A percentile compares a stretch with the other conserved stretches of the same genome.
phyloP scores from a whole-genome alignment of 2,113 vertebrate species.

The Catharus minimus region DNA sequence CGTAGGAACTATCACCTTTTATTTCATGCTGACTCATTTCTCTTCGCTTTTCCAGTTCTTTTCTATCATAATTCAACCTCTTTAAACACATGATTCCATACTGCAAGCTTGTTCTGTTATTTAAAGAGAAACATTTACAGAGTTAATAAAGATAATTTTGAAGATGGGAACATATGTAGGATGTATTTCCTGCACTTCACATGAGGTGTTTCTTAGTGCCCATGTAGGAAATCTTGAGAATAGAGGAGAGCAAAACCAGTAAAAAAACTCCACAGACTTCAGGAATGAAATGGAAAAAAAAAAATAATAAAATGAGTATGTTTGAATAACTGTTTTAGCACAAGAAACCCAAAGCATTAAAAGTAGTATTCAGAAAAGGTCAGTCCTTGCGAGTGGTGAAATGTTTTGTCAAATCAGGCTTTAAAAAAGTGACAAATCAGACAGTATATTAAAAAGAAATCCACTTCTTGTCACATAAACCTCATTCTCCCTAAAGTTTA shows the following conservation, averaged over 20 bases:
- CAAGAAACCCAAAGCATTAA: not conserved
- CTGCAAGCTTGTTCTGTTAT: constrained; percentile 95
- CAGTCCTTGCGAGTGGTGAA: not conserved
- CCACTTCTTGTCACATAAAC: not conserved
- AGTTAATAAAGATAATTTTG: constrained; percentile 40
- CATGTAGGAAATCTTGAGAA: not conserved
- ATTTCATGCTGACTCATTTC: constrained; percentile 97
- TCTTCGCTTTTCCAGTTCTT: constrained; percentile 94
- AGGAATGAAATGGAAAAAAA: constrained; percentile 20
- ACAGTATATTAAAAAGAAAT: not conserved
- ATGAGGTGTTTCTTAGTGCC: not conserved
- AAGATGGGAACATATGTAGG: constrained; percentile 13
- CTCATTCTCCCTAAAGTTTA: not conserved
- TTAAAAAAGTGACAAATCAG: constrained; percentile 6
- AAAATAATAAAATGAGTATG: not conserved
- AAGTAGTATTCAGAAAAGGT: not conserved
- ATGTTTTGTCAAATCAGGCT: not conserved
- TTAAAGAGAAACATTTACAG: constrained; percentile 54
- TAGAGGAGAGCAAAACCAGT: not conserved
- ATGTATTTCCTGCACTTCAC: not conserved
- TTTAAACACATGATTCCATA: constrained; percentile 99
- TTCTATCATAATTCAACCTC: constrained; percentile 98
- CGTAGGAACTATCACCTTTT: constrained; percentile 81
- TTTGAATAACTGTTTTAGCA: not conserved
- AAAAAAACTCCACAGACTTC: not conserved